These are phyloP conservation scores for Lathronympha strigana DNA, from an alignment of 2,888 invertebrate species.

Conservation along the genomic window DNA sequence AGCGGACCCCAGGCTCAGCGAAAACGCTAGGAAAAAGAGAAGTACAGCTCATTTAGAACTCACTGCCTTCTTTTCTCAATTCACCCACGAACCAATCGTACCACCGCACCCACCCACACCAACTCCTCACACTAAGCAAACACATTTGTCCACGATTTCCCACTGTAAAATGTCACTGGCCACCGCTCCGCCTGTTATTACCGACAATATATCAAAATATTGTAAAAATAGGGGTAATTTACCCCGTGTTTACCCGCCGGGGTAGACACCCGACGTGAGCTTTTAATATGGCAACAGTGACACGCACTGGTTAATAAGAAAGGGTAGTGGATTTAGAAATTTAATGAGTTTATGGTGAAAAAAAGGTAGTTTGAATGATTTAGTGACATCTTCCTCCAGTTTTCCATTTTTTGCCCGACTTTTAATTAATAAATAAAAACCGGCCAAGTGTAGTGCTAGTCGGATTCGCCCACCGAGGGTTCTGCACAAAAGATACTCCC, in stretches of 20 bases:
- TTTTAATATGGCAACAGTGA: constrained; percentile 46
- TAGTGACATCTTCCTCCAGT: neutral
- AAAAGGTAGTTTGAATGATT: constrained; percentile 7
- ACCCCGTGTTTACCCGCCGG: constrained; percentile 65
- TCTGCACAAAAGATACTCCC: too few species aligned
- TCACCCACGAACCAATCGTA: constrained; percentile 8
- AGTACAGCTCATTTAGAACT: neutral
- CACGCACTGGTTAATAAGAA: constrained; percentile 43
- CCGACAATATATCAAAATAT: constrained; percentile 80
- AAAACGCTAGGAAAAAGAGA: too few species aligned
- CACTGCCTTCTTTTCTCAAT: neutral
- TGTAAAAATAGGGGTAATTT: constrained; percentile 72
- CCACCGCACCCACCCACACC: constrained; percentile 49
- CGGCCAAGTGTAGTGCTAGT: too few species aligned
- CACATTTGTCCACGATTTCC: constrained; percentile 73
- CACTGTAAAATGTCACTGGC: constrained; percentile 64
- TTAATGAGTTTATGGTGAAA: constrained; percentile 43
- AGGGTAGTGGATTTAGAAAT: constrained; percentile 33
- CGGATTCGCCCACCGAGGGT: too few species aligned
- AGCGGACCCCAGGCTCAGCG: too few species aligned
- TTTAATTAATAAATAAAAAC: too few species aligned
- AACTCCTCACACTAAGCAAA: constrained; percentile 66
- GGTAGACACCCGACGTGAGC: constrained; percentile 48
- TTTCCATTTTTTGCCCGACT: too few species aligned
- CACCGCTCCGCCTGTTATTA: constrained; percentile 71